Evolutionary conservation across 2,797 vertebrate genomes (phyloP), one percentile per base, ranked within the genome.

Genomic region (Heteromormyrus szaboi): DNA sequence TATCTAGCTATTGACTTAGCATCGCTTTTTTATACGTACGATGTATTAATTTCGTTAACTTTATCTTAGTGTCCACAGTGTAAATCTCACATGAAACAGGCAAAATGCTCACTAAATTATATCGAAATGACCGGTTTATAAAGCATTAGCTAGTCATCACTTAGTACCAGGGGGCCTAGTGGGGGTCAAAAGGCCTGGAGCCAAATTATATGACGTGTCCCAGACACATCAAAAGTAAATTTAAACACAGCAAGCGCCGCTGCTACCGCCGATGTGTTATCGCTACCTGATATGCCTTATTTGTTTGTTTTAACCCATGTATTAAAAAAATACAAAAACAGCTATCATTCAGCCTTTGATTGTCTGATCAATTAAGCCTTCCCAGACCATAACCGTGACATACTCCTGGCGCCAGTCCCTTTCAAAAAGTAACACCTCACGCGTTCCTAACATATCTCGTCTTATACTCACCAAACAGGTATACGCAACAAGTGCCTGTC

Each of bases 401-500:
- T 17, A 86, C 19, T 4, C 22, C 29, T 86, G 85, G 85, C 85
- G 50, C 85, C 50, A 59, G 11, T 86, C 9, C 14, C 83, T 85
- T 85, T 51, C 44, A 50, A 50, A 56, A 33, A 53, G 83, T 85
- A 56, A n/a, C 25, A 51, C 83, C 51, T 54, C 54, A 62, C 53
- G 37, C 85, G 33, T 59, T 86, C 51, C 85, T 14, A 9, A 50
- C 76, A 19, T 17, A 17, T 33, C 46, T 89, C 72, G 37, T 62
- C 79, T 9, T 33, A 65, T 65, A 85, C 54, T 85, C 87, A 89
- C 89, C 76, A 12, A 76, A 81, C 79, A 90, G 87, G 89, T 90
- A 86, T 14, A 79, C 48, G 37, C 83, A 88, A 25, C 79, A 79
- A 59, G 76, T 48, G 87, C 56, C 44, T 87, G n/a, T 56, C 11